phyloP scores from a whole-genome alignment of 2,888 invertebrate genomes.

The Ganaspis brasiliensis region DNA sequence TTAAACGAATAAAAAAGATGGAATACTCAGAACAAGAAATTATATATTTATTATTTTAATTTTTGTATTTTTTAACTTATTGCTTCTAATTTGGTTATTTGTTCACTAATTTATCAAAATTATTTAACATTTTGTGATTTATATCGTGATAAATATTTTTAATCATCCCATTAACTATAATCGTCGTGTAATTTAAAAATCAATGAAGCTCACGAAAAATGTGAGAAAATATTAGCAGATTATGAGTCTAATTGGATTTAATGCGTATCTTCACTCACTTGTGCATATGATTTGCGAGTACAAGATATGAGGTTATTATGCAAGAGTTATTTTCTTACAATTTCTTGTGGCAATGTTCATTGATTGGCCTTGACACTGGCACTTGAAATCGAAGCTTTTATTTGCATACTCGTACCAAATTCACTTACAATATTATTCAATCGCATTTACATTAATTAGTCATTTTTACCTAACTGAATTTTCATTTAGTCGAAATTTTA shows the following conservation, averaged over 20 bases:
- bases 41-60: no score
- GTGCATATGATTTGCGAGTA: background rate
- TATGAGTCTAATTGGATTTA: slow-evolving; percentile 48
- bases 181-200: background rate
- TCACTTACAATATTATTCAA: background rate
- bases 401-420: slow-evolving; percentile 4
- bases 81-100: no score
- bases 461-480: no score
- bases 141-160: no score
- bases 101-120: no score
- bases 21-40: no score
- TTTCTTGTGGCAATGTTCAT: slow-evolving; percentile 42
- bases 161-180: slow-evolving; percentile 8
- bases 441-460: background rate
- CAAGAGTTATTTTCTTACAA: slow-evolving; percentile 44
- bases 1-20: no score
- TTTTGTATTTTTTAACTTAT: no score
- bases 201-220: background rate
- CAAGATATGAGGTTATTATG: slow-evolving; percentile 47
- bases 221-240: slow-evolving; percentile 40
- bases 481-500: no score
- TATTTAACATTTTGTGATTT: no score
- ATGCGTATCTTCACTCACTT: slow-evolving; percentile 30
- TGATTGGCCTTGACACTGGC: slow-evolving; percentile 47
- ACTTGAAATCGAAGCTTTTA: slow-evolving; percentile 26